phyloP scores from a whole-genome alignment of 2,113 vertebrate genomes.

The Heptranchias perlo region DNA sequence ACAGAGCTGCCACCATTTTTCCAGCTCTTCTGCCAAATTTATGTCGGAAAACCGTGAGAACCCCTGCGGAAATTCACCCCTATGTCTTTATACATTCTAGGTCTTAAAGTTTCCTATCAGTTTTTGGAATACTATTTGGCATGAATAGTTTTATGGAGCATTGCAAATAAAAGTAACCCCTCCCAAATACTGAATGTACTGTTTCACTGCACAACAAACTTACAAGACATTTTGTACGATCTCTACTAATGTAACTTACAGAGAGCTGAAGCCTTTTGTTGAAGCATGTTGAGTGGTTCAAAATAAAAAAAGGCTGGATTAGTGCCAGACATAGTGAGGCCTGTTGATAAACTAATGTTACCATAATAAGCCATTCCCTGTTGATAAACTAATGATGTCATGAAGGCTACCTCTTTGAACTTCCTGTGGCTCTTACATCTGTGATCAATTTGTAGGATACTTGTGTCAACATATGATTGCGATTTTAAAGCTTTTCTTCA shows the following conservation, averaged over 20 bases:
- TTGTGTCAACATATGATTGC: background rate
- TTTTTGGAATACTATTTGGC: background rate
- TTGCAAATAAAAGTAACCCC: background rate
- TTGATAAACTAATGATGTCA: constrained; percentile 22
- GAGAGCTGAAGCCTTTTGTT: background rate
- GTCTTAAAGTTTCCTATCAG: background rate
- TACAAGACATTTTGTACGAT: background rate
- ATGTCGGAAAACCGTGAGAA: background rate
- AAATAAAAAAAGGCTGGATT: background rate
- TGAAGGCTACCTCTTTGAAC: constrained; percentile 18
- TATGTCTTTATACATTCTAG: background rate
- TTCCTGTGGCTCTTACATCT: constrained; percentile 21
- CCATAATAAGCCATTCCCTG: constrained; percentile 4
- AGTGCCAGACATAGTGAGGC: background rate
- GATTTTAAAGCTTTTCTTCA: background rate
- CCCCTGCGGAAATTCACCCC: background rate
- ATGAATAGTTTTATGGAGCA: background rate
- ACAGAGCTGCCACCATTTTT: background rate
- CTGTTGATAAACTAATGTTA: constrained; percentile 22
- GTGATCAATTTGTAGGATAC: constrained; percentile 17
- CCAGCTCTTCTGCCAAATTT: background rate
- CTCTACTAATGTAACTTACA: background rate
- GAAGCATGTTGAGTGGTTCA: background rate
- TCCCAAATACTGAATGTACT: background rate
- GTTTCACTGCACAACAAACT: background rate